Percentiles rank a stretch among this genome's conserved stretches.
Conservation (phyloP, 2,113 vertebrate genomes). For the Aphelocoma coerulescens region DNA sequence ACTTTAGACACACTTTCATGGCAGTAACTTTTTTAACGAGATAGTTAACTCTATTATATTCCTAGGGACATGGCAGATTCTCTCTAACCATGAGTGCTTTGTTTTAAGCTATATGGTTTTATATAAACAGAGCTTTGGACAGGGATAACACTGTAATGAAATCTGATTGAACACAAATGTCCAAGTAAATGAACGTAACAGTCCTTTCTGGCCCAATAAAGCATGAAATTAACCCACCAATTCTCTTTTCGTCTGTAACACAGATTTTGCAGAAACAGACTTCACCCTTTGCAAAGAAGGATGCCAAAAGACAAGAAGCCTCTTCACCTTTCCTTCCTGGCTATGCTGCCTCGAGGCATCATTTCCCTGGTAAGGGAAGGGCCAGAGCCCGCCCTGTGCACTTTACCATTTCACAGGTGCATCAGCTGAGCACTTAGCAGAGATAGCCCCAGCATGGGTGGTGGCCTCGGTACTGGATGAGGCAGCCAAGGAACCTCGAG, state of each 20-base stretch:
- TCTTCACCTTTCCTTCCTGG: background rate
- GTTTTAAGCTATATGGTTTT: background rate
- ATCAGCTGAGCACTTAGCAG: background rate
- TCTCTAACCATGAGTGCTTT: background rate
- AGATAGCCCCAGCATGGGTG: rapidly evolving
- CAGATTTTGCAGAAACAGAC: background rate
- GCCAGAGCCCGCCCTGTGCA: background rate
- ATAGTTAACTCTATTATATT: background rate
- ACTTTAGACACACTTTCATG: background rate
- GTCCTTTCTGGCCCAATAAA: conserved; percentile 2
- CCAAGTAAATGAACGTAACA: background rate
- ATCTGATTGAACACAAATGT: background rate
- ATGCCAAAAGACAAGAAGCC: background rate
- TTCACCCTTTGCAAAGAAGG: background rate
- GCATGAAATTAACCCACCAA: background rate
- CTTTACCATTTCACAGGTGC: background rate
- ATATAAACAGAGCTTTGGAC: background rate
- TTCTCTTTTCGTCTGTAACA: background rate
- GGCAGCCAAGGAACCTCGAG: background rate
- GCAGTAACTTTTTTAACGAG: background rate
- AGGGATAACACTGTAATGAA: background rate
- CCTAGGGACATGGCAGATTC: background rate
- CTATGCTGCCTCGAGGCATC: background rate
- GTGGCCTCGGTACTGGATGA: rapidly evolving
- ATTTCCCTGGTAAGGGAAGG: background rate